Evolutionary conservation across 1,140 invertebrate genomes (phyloP), one percentile per base, ranked within the genome.

Genomic region (Hypsibius dujardini): DNA sequence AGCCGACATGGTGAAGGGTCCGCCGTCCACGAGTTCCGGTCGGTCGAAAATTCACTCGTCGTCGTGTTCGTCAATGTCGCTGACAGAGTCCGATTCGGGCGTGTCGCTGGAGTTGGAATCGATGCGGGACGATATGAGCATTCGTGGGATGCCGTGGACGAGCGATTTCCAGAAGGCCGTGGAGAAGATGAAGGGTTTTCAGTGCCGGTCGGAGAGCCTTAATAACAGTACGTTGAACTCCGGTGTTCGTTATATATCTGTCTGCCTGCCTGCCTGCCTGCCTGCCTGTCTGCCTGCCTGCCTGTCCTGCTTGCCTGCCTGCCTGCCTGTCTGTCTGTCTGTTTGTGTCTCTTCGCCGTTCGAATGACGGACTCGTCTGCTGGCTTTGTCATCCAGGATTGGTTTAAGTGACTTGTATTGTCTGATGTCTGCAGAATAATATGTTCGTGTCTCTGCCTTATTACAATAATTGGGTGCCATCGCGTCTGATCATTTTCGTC

Each of bases 1-100:
- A 42, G 62, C 62, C 12, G 62, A 67, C 62, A 15, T 67, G 42
- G 62, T 15, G 62, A 3, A 15, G 62, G 3, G 12, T 56, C 50
- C 50, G n/a, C 50, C 50, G 50, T 7, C 50, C 7, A 7, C 7
- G 7, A 12, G 7, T n/a, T 56, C 50, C 12, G n/a, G 50, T n/a
- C 62, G 42, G 12, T 42, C 62, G 12, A 7, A n/a, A 56, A 7
- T n/a, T n/a, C 42, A 67, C 42, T 67, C 62, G 12, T 15, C 62
- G 3, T 12, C 12, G 12, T 67, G 62, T 42, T 67, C 62, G 12
- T 67, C 62, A 12, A 67, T 67, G 12, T 67, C 62, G 12, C 62
- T 67, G 62, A 67, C 62, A 7, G 62, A 67, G 45, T 67, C 62
- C 12, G 62, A 67, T 67, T 67, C 62, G 12, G 62, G 62, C 12